These are phyloP conservation scores for Drosophila anomelani DNA, from an alignment of 2,888 invertebrate species.

Conservation along the genomic window DNA sequence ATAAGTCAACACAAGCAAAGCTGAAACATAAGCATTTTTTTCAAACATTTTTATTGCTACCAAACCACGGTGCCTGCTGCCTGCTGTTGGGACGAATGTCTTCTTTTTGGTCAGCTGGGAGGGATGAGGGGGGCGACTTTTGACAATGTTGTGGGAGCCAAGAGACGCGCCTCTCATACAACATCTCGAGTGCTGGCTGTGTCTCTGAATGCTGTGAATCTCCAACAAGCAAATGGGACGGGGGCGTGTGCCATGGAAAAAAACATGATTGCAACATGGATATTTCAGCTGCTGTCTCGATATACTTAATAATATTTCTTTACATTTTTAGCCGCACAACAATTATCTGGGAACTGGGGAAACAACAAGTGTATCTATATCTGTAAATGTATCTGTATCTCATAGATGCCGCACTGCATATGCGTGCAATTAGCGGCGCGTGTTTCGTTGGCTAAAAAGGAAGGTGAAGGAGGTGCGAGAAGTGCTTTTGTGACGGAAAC, in stretches of 20 bases:
- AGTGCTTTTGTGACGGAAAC: constrained; percentile 40
- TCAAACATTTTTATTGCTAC: constrained; percentile 22
- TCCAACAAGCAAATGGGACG: constrained; percentile 34
- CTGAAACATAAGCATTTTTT: constrained; percentile 26
- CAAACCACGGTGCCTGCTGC: constrained; percentile 31
- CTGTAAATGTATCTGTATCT: constrained; percentile 21
- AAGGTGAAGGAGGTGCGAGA: constrained; percentile 38
- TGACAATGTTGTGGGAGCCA: constrained; percentile 59
- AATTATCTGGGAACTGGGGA: constrained; percentile 52
- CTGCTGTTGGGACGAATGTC: constrained; percentile 13
- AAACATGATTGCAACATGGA: constrained; percentile 65
- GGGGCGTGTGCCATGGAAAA: constrained; percentile 41
- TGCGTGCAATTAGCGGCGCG: constrained; percentile 68
- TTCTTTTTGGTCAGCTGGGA: constrained; percentile 19
- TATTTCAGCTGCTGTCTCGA: constrained; percentile 37
- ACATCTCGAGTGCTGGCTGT: constrained; percentile 52
- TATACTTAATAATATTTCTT: constrained; percentile 21
- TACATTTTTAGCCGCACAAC: constrained; percentile 38
- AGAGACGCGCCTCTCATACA: constrained; percentile 36
- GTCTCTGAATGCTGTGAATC: constrained; percentile 28
- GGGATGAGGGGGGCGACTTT: background rate
- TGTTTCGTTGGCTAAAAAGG: constrained; percentile 49
- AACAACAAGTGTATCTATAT: constrained; percentile 21
- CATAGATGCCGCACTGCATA: constrained; percentile 24
- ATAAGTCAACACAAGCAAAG: constrained; percentile 27